Conservation (phyloP, 2,113 vertebrate genomes). For the Neogale vison region DNA sequence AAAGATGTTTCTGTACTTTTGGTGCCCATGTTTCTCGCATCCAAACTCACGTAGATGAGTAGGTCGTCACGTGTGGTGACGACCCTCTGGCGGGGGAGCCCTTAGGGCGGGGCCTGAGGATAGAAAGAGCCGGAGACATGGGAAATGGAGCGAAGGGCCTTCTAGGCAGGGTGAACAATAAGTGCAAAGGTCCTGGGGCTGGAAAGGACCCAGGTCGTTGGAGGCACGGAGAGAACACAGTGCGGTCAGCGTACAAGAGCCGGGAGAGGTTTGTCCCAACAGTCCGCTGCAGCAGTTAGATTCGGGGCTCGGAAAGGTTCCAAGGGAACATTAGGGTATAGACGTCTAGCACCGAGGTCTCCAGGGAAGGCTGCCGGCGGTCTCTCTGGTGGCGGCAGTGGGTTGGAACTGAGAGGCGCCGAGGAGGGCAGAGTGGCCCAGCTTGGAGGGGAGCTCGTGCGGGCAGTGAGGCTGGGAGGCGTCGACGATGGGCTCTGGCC, state of each 20-base stretch:
- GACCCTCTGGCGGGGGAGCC: neutral
- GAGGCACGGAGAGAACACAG: neutral
- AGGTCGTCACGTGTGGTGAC: neutral
- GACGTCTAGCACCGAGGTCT: slow-evolving; percentile 21
- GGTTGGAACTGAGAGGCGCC: neutral
- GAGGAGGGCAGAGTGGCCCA: fast-evolving
- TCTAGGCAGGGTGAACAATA: neutral
- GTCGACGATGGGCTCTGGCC: neutral
- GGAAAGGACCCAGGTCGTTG: neutral
- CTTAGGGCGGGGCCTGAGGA: neutral
- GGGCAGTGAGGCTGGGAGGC: fast-evolving
- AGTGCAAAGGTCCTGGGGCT: neutral
- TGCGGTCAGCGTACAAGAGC: neutral
- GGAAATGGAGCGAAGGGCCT: neutral
- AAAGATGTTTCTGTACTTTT: neutral
- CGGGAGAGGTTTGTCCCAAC: neutral
- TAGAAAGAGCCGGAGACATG: neutral
- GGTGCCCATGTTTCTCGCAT: neutral
- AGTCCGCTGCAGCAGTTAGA: neutral
- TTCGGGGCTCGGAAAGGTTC: neutral
- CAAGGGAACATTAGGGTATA: fast-evolving
- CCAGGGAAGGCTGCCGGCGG: neutral
- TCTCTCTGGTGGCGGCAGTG: neutral
- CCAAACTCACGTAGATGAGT: neutral
- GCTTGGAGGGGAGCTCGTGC: neutral